Base-by-base conservation (phyloP, 2,113 vertebrate genomes). In the Amia ocellicauda region DNA sequence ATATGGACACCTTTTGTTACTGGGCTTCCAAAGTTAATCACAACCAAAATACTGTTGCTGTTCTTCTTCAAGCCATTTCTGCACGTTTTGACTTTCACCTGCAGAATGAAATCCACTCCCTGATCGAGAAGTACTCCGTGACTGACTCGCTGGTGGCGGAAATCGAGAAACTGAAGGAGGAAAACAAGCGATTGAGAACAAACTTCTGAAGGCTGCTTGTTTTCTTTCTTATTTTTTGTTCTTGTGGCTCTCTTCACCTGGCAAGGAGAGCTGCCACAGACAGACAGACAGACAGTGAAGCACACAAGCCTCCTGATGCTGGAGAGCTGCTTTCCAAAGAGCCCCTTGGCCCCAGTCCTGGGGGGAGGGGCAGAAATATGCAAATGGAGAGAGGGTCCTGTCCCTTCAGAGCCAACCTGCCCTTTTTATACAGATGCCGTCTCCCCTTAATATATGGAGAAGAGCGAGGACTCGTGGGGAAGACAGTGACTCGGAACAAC, bases 71-170 rank as follows among this genome's bases (percentile, higher is more conserved):
- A 26, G 29, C 43, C 22, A 47, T 29, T 67, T 31, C 31, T 31
- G 10, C 13, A 51, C 17, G 16, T 0, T 28, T 7, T 9, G 2
- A 10, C 24, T 24, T 31, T 67, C n/a, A 42, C 8, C 55, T 68
- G 36, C 85, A 99, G 97, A 96, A 91, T 60, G 95, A 98, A 88
- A 94, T 99, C 80, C 95, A 98, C 0, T 69, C 87, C 56, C 84
- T 99, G 72, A 84, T 98, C 47, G 93, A 95, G 88, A 92, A 86
- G 58, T 94, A 95, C 41, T 98, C 96, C 0, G 88, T 98, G 67
- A 98, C 95, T 68, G 94, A 97, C 80, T 89, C 91, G 53, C 89
- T 99, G 73, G 88, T 98, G 63, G 91, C 96, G 64, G 96, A 99
- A 88, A 94, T 97, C 41, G 92, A 98, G 85, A 93, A 79, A 76